Evolutionary conservation across 2,797 vertebrate genomes (phyloP).

Genomic region (Squalus acanthias): DNA sequence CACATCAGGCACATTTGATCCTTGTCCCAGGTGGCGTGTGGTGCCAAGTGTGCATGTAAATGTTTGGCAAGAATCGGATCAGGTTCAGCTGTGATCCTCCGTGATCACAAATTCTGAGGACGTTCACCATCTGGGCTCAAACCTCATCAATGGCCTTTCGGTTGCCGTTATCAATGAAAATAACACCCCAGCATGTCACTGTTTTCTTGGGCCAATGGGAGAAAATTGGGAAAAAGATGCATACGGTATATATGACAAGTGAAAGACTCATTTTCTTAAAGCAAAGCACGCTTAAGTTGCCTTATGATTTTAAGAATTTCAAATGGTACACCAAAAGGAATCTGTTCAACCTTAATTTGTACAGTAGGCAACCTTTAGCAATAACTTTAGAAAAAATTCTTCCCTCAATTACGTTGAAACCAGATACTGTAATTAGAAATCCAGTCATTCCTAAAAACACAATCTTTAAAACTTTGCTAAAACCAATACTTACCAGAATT

Average conservation of each 20-base stretch:
- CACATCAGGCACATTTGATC: not conserved
- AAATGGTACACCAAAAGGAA: not conserved
- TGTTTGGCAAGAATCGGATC: not conserved
- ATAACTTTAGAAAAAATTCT: not conserved
- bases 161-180: not conserved
- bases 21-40: not conserved
- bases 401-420: not conserved
- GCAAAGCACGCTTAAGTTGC: not conserved
- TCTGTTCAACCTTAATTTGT: not conserved
- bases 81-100: not conserved
- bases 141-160: not conserved
- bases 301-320: not conserved
- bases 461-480: not conserved
- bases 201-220: not conserved
- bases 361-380: not conserved
- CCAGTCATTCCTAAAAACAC: not conserved
- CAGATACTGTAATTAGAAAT: not conserved
- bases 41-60: not conserved
- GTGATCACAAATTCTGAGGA: not conserved
- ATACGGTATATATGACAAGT: not conserved
- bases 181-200: not conserved
- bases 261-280: not conserved
- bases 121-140: not conserved
- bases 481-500: slow-evolving; percentile 74
- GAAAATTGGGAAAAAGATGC: not conserved